Percentiles rank a stretch among this genome's conserved stretches.
Conservation (phyloP, 1,140 invertebrate species). For the Bradysia coprophila region DNA sequence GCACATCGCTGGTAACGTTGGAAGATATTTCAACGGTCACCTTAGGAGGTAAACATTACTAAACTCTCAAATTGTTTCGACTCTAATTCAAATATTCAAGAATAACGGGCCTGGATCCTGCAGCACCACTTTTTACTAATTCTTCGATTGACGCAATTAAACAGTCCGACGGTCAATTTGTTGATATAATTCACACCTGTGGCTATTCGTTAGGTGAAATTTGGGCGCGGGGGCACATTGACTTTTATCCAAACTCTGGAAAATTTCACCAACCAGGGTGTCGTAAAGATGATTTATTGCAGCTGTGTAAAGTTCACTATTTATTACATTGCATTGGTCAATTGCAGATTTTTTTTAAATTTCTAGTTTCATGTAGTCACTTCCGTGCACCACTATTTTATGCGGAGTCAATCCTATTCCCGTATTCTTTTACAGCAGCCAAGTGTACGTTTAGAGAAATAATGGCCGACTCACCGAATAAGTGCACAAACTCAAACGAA, state of each 20-base stretch:
- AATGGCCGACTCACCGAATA: background rate
- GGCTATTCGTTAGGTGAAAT: slow-evolving; percentile 23
- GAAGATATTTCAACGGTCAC: background rate
- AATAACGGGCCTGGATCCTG: slow-evolving; percentile 30
- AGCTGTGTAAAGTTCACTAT: background rate
- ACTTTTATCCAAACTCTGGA: slow-evolving; percentile 31
- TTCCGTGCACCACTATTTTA: background rate
- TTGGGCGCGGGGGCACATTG: slow-evolving; percentile 24
- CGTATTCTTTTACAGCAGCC: background rate
- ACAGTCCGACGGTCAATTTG: slow-evolving; percentile 28
- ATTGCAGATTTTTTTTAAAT: background rate
- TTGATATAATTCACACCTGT: slow-evolving; percentile 34
- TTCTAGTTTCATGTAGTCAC: background rate
- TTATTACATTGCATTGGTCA: background rate
- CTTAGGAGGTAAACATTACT: background rate
- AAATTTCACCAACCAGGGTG: slow-evolving; percentile 25
- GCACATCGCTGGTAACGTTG: background rate
- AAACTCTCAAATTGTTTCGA: too few species aligned
- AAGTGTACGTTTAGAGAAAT: background rate
- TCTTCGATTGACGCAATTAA: slow-evolving; percentile 6
- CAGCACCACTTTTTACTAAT: slow-evolving; percentile 28
- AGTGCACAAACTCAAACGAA: background rate
- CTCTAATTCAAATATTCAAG: background rate
- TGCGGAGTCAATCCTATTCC: background rate
- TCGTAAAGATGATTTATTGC: background rate